These are phyloP conservation scores for Melanotaenia pygmaea DNA, from an alignment of 2,797 vertebrate species.

Conservation along the genomic window DNA sequence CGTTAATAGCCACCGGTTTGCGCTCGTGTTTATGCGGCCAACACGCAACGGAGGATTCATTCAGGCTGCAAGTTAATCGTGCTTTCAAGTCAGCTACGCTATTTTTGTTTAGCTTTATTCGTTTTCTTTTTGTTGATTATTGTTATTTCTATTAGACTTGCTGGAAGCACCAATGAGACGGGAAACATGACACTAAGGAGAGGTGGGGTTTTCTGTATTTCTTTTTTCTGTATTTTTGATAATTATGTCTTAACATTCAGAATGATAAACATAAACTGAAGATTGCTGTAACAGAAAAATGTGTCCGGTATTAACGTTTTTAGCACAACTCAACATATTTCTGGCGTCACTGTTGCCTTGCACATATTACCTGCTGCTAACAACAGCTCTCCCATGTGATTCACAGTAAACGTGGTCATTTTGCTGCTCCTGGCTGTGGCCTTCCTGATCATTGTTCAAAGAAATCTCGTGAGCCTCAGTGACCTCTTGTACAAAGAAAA, in stretches of 20 bases:
- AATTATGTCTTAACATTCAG: not conserved
- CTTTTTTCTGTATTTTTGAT: too few relatives aligned
- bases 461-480: slow-evolving; percentile 92
- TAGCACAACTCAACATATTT: not conserved
- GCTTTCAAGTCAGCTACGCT: not conserved
- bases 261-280: not conserved
- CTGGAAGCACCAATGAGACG: slow-evolving; percentile 31
- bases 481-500: slow-evolving; percentile 89
- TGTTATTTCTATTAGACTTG: not conserved
- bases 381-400: slow-evolving; percentile 4
- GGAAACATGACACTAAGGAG: slow-evolving; percentile 78
- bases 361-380: not conserved
- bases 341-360: not conserved
- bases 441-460: slow-evolving; percentile 92
- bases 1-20: not conserved
- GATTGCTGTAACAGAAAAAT: not conserved
- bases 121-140: not conserved
- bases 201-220: slow-evolving; percentile 65
- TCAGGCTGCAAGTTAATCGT: not conserved
- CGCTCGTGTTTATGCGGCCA: not conserved
- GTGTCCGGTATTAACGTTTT: not conserved
- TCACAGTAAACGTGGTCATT: slow-evolving; percentile 92
- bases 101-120: not conserved
- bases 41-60: slow-evolving; percentile 15
- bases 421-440: slow-evolving; percentile 88